Evolutionary conservation across 1,140 invertebrate species (phyloP).

Genomic region (Zaprionus inermis): DNA sequence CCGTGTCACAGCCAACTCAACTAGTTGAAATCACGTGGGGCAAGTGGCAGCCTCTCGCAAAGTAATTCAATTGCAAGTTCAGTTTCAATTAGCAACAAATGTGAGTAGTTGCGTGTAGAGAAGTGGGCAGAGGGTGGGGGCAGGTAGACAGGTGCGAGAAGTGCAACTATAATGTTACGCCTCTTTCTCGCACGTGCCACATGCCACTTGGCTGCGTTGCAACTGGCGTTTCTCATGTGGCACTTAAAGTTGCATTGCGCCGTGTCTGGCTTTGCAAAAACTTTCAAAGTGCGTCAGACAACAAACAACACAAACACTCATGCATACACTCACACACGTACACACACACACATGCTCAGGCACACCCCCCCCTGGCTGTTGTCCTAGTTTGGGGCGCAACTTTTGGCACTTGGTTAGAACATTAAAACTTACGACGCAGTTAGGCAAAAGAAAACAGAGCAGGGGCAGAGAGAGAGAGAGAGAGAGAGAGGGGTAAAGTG

Average conservation of each 20-base stretch:
- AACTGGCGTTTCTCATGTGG: slow-evolving; percentile 31
- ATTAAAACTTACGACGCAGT: slow-evolving; percentile 47
- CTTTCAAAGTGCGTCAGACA: slow-evolving; percentile 5
- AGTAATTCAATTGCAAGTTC: slow-evolving; percentile 21
- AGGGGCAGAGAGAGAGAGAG: background rate
- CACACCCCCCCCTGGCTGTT: background rate
- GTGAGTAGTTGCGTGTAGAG: background rate
- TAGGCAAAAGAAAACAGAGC: slow-evolving; percentile 2
- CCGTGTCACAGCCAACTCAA: slow-evolving; percentile 10
- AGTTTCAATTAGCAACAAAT: slow-evolving; percentile 33
- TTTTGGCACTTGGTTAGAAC: slow-evolving; percentile 52
- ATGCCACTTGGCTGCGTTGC: background rate
- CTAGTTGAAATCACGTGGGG: slow-evolving; percentile 7
- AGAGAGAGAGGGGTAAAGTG: background rate
- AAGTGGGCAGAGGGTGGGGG: background rate
- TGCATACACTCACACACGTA: background rate
- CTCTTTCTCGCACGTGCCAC: slow-evolving; percentile 8
- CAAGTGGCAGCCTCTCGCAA: slow-evolving; percentile 3
- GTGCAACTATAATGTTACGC: slow-evolving; percentile 16
- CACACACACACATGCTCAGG: background rate
- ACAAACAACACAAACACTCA: background rate
- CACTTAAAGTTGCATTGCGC: slow-evolving; percentile 36
- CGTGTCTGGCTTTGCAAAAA: slow-evolving; percentile 4
- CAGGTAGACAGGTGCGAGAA: background rate
- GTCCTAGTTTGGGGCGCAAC: slow-evolving; percentile 30